These are phyloP conservation scores for Eupeodes corollae DNA, from an alignment of 1,140 invertebrate species.

Conservation along the genomic window DNA sequence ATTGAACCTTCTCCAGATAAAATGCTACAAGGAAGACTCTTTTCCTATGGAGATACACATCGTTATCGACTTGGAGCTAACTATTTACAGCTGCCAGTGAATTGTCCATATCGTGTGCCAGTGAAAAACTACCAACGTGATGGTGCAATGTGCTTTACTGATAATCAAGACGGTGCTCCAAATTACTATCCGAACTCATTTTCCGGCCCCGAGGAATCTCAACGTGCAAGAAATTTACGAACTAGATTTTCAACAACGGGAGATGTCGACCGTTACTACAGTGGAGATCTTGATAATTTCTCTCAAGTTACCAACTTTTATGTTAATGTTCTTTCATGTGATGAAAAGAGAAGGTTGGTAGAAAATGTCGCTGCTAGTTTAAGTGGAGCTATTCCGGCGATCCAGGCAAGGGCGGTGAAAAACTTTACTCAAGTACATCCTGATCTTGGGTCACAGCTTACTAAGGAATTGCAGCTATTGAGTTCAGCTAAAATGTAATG, in stretches of 20 bases:
- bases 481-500: slow-evolving; percentile 47
- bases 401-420: slow-evolving; percentile 72
- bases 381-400: slow-evolving; percentile 66
- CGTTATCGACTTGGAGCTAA: slow-evolving; percentile 87
- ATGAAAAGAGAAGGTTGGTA: slow-evolving; percentile 58
- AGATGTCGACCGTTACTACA: slow-evolving; percentile 64
- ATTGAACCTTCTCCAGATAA: slow-evolving; percentile 89
- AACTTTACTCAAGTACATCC: slow-evolving; percentile 59
- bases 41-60: slow-evolving; percentile 91
- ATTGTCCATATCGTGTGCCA: slow-evolving; percentile 67
- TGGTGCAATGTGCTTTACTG: slow-evolving; percentile 55
- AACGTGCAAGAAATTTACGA: slow-evolving; percentile 42
- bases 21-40: slow-evolving; percentile 89
- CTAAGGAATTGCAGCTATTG: slow-evolving; percentile 47
- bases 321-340: slow-evolving; percentile 62
- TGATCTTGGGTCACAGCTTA: slow-evolving; percentile 53
- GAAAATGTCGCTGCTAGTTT: slow-evolving; percentile 72
- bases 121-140: slow-evolving; percentile 78
- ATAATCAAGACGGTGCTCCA: slow-evolving; percentile 67
- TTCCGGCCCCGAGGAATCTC: slow-evolving; percentile 57
- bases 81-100: slow-evolving; percentile 88
- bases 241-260: slow-evolving; percentile 45
- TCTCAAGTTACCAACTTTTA: slow-evolving; percentile 74
- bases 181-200: slow-evolving; percentile 97
- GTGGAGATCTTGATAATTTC: slow-evolving; percentile 82